Conservation (phyloP, 2,797 vertebrate species). For the Gymnocypris eckloni region DNA sequence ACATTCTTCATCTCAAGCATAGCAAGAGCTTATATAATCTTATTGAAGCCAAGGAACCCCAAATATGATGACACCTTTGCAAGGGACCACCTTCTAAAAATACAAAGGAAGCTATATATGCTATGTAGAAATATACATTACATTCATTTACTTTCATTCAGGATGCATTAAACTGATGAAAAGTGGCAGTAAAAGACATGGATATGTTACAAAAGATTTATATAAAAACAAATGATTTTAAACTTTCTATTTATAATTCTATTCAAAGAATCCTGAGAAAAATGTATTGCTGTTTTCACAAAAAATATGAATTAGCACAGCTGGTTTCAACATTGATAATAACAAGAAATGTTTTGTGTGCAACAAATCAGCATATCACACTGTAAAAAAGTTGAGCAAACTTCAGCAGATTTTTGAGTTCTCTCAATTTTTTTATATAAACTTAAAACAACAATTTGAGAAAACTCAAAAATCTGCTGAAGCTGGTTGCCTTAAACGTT, state of each 20-base stretch:
- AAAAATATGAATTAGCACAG: not conserved
- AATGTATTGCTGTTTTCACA: not conserved
- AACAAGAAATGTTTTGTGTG: not conserved
- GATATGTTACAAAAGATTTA: not conserved
- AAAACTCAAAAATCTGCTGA: no score
- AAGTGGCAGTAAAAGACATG: not conserved
- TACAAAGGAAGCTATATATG: not conserved
- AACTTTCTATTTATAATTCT: not conserved
- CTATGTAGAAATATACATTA: not conserved
- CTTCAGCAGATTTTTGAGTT: no score
- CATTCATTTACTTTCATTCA: not conserved
- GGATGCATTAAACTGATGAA: not conserved
- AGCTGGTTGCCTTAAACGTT: no score
- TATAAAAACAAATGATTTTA: not conserved
- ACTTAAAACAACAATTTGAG: no score
- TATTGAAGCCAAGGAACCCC: not conserved
- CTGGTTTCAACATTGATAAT: not conserved
- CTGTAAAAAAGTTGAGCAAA: no score
- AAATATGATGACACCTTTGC: not conserved
- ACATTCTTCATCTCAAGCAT: conserved; percentile 4
- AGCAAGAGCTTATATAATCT: not conserved
- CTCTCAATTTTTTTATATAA: no score
- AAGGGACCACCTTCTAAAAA: not conserved
- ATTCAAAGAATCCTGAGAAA: not conserved
- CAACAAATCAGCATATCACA: not conserved